Evolutionary conservation across 2,888 invertebrate genomes (phyloP), one percentile per base, ranked within the genome.

Genomic region (Ochropleura plecta): DNA sequence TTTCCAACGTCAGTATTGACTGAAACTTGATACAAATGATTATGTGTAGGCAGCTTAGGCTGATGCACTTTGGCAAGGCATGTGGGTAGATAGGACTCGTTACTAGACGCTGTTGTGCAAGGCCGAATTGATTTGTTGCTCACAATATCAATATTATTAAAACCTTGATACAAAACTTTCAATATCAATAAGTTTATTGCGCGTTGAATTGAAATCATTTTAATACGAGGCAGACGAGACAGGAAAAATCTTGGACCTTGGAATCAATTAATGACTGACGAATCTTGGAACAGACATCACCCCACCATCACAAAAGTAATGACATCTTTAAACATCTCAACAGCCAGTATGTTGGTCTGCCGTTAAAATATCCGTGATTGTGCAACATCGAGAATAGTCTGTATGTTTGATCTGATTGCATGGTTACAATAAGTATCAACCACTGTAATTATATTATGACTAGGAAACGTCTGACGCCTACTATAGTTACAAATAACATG

Each of bases 61-160:
- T 65, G 67, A 83, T 81, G 73, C 83, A 85, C 74, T 83, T 81
- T 75, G 60, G 68, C 63, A 69, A 81, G 72, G 73, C 42, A 9
- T 69, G 79, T 85, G 79, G 82, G 81, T 68, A 14, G 78, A 55
- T 73, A 69, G 59, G 10, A 49, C 44, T 80, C 60, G 80, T 81
- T 68, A 77, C 55, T 67, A 77, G 74, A 75, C 65, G 75, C 78
- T 63, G 20, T 73, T 60, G 20, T 72, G 75, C 84, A 81, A 87
- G 86, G 81, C 72, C 60, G 44, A 67, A 75, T 70, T 79, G 68
- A 87, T 87, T 86, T 76, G 73, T 74, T 75, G 42, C 44, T 60
- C 63, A 65, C 57, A 70, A 68, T 65, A 70, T 49, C 60, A 82
- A 76, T 76, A 76, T 64, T 68, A 62, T 46, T 30, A 65, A 72